These are phyloP conservation scores for Dinomys branickii DNA, from an alignment of 2,113 vertebrate genomes.

Conservation along the genomic window DNA sequence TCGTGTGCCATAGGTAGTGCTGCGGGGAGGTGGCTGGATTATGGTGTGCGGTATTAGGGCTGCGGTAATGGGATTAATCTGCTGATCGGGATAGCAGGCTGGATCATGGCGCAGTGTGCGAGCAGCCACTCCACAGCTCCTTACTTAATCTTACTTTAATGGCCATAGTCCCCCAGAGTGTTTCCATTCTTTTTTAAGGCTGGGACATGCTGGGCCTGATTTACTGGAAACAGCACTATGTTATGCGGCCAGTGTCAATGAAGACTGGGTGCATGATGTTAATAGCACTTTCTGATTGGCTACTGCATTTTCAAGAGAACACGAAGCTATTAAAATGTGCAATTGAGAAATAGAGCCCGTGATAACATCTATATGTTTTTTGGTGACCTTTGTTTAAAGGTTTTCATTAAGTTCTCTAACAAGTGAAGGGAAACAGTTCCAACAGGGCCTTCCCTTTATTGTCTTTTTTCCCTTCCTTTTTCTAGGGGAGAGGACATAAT, in stretches of 20 bases:
- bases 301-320: slow-evolving; percentile 64
- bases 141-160: slow-evolving; percentile 1
- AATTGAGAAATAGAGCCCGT: not conserved
- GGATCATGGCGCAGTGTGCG: not conserved
- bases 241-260: slow-evolving; percentile 50
- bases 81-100: not conserved
- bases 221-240: slow-evolving; percentile 63
- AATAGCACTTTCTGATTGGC: slow-evolving; percentile 68
- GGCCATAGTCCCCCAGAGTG: not conserved
- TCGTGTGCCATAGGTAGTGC: not conserved
- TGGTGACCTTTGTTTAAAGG: slow-evolving; percentile 43
- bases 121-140: not conserved
- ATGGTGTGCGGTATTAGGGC: not conserved
- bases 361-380: slow-evolving; percentile 9
- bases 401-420: not conserved
- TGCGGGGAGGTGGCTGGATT: not conserved
- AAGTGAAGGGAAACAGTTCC: not conserved
- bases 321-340: slow-evolving; percentile 45
- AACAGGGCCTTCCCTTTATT: not conserved
- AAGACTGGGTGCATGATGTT: slow-evolving; percentile 59
- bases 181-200: slow-evolving; percentile 55
- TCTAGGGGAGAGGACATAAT: not conserved
- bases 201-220: not conserved
- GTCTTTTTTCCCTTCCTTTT: not conserved
- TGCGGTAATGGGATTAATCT: not conserved